These are phyloP conservation scores for Patella pellucida DNA, from an alignment of 2,888 invertebrate species.

Conservation along the genomic window DNA sequence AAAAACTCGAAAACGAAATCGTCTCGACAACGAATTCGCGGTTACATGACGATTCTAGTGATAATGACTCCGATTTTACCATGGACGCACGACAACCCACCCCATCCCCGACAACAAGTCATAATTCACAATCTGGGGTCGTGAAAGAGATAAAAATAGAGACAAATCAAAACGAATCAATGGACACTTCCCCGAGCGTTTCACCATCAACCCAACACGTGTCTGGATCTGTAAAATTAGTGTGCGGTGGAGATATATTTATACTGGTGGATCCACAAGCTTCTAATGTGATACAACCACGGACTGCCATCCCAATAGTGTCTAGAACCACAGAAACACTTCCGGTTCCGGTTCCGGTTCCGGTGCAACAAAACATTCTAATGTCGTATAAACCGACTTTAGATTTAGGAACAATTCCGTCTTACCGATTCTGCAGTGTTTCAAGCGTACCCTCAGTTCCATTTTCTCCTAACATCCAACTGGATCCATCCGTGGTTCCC, in stretches of 20 bases:
- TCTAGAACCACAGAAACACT: not conserved
- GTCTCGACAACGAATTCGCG: not conserved
- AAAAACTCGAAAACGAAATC: not conserved
- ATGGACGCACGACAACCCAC: not conserved
- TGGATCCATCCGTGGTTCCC: not conserved
- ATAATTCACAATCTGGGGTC: not conserved
- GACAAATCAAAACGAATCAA: not conserved
- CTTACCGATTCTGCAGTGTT: not conserved
- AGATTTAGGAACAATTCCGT: not conserved
- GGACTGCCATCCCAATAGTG: not conserved
- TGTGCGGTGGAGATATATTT: conserved; percentile 1
- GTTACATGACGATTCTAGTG: not conserved
- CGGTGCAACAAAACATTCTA: not conserved
- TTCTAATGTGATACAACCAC: not conserved
- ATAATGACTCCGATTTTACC: not conserved
- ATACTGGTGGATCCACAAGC: not conserved
- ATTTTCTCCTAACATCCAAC: not conserved
- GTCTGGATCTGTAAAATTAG: not conserved
- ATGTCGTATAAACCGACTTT: not conserved
- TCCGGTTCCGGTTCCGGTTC: not conserved
- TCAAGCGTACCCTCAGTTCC: not conserved
- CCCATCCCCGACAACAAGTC: not conserved
- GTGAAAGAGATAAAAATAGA: not conserved
- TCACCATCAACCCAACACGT: not conserved
- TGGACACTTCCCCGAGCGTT: not conserved